Conservation (phyloP, 2,797 vertebrate genomes). For the Thamnophis elegans region DNA sequence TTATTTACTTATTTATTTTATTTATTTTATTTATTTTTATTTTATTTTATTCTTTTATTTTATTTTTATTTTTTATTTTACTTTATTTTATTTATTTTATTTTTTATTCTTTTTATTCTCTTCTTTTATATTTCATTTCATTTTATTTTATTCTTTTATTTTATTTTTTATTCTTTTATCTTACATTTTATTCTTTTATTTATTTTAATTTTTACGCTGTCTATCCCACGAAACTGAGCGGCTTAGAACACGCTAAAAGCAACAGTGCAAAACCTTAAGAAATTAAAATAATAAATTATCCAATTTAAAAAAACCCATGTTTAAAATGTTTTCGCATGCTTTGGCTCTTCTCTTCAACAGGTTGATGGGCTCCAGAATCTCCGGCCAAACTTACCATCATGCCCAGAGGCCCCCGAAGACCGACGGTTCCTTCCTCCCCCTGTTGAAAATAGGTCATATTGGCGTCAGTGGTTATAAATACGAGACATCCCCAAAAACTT, state of each 20-base stretch:
- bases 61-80: too few relatives aligned
- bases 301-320: neutral
- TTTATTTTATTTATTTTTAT: too few relatives aligned
- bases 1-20: too few relatives aligned
- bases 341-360: neutral
- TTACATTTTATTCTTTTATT: neutral
- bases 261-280: neutral
- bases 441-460: conserved; percentile 43
- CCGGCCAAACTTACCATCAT: conserved; percentile 68
- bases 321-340: neutral
- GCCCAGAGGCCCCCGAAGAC: conserved; percentile 74
- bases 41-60: too few relatives aligned
- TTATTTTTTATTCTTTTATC: too few relatives aligned
- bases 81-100: too few relatives aligned
- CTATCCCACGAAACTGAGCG: neutral
- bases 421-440: conserved; percentile 79
- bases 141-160: too few relatives aligned
- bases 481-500: neutral
- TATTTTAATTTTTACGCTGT: neutral
- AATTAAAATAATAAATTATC: neutral
- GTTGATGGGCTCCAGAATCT: neutral
- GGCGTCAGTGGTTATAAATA: neutral
- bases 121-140: too few relatives aligned
- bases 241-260: neutral
- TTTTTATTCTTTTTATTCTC: too few relatives aligned